phyloP scores from a whole-genome alignment of 2,888 invertebrate genomes.

The Napeogenes inachia region DNA sequence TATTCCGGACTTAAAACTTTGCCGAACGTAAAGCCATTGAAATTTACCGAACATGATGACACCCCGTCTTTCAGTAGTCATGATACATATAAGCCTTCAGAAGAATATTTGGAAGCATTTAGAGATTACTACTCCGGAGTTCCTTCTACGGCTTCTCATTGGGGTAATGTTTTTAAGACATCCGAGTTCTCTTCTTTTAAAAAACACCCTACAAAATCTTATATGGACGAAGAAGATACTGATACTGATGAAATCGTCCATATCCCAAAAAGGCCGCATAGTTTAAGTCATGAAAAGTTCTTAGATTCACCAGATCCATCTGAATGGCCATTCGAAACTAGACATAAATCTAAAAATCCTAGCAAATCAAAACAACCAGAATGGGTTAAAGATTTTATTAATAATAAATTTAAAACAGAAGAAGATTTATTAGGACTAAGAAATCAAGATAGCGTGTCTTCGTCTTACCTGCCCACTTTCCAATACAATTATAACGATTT shows the following conservation, averaged over 20 bases:
- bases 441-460: slow-evolving; percentile 63
- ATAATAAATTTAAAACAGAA: slow-evolving; percentile 61
- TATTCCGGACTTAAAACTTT: slow-evolving; percentile 52
- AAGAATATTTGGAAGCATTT: slow-evolving; percentile 51
- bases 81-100: slow-evolving; percentile 47
- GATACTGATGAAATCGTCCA: slow-evolving; percentile 57
- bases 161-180: slow-evolving; percentile 58
- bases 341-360: slow-evolving; percentile 46
- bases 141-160: slow-evolving; percentile 51
- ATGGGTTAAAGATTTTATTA: slow-evolving; percentile 53
- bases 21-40: slow-evolving; percentile 46
- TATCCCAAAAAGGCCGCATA: slow-evolving; percentile 56
- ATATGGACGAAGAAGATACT: slow-evolving; percentile 41
- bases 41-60: slow-evolving; percentile 42
- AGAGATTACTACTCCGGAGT: slow-evolving; percentile 49
- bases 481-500: slow-evolving; percentile 45
- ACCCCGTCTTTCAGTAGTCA: slow-evolving; percentile 38
- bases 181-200: slow-evolving; percentile 50
- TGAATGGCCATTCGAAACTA: slow-evolving; percentile 46
- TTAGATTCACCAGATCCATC: slow-evolving; percentile 41
- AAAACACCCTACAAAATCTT: slow-evolving; percentile 46
- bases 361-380: slow-evolving; percentile 45
- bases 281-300: slow-evolving; percentile 45
- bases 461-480: slow-evolving; percentile 56
- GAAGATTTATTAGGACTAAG: slow-evolving; percentile 67